These are phyloP conservation scores for Limnephilus auricula DNA, from an alignment of 2,888 invertebrate species.

Conservation along the genomic window DNA sequence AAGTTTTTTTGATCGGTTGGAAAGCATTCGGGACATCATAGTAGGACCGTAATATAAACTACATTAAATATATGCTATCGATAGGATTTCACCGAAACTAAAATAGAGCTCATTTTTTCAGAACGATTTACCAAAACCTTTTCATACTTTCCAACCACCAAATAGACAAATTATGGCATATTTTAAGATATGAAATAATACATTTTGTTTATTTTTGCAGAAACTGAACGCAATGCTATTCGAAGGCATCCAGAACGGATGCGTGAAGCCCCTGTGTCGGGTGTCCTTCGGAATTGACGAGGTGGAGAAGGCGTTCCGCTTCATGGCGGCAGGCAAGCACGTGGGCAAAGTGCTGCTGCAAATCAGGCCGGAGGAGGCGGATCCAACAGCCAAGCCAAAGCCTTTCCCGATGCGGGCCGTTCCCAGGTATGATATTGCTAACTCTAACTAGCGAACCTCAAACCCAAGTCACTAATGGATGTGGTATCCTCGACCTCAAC, in stretches of 20 bases:
- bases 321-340: slow-evolving; percentile 83
- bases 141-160: too few relatives aligned
- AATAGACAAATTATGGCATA: too few relatives aligned
- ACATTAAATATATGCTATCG: too few relatives aligned
- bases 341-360: slow-evolving; percentile 84
- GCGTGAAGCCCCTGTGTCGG: slow-evolving; percentile 81
- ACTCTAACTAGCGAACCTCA: background rate
- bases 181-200: too few relatives aligned
- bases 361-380: slow-evolving; percentile 75
- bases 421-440: slow-evolving; percentile 71
- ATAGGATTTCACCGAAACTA: too few relatives aligned
- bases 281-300: slow-evolving; percentile 79
- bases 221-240: slow-evolving; percentile 78
- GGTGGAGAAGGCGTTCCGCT: slow-evolving; percentile 81
- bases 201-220: slow-evolving; percentile 67
- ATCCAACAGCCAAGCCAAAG: slow-evolving; percentile 70
- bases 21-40: too few relatives aligned
- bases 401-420: slow-evolving; percentile 71
- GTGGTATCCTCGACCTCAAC: background rate
- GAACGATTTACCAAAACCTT: too few relatives aligned
- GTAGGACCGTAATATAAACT: too few relatives aligned
- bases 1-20: too few relatives aligned
- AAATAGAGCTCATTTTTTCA: too few relatives aligned
- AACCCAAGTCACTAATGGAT: background rate
- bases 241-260: slow-evolving; percentile 80